A percentile compares a stretch with the other conserved stretches of the same genome.
Conservation (phyloP, 2,797 vertebrate species). For the Anguilla obscura region DNA sequence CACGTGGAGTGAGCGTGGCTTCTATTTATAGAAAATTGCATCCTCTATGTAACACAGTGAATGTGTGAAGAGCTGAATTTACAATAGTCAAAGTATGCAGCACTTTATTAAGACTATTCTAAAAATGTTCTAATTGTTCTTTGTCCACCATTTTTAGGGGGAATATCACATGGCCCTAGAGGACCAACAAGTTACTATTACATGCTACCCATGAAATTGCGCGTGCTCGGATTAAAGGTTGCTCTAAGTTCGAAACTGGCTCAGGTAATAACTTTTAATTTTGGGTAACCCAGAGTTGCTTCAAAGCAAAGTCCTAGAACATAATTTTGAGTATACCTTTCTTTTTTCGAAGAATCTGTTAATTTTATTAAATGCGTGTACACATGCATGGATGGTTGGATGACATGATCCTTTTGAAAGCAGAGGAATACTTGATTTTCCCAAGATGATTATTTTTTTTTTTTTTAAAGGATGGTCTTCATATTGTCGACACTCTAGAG, state of each 20-base stretch:
- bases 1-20: too few species aligned
- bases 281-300: not conserved
- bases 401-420: not conserved
- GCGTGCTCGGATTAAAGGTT: conserved; percentile 83
- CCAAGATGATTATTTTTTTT: not conserved
- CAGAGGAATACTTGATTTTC: too few species aligned
- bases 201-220: conserved; percentile 89
- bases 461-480: conserved; percentile 73
- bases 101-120: not conserved
- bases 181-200: conserved; percentile 92
- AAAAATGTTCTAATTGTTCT: not conserved
- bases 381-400: not conserved
- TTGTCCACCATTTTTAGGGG: conserved; percentile 68
- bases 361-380: not conserved
- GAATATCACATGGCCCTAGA: conserved; percentile 82
- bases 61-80: too few species aligned
- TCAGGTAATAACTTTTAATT: conserved; percentile 71
- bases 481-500: conserved; percentile 80
- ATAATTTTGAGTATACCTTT: not conserved
- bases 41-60: too few species aligned
- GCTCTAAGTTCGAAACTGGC: conserved; percentile 81
- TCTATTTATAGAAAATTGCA: too few species aligned
- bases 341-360: not conserved
- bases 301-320: not conserved
- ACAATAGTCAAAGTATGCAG: not conserved